Evolutionary conservation across 2,888 invertebrate genomes (phyloP), one percentile per base, ranked within the genome.

Genomic region (Elegia similella): DNA sequence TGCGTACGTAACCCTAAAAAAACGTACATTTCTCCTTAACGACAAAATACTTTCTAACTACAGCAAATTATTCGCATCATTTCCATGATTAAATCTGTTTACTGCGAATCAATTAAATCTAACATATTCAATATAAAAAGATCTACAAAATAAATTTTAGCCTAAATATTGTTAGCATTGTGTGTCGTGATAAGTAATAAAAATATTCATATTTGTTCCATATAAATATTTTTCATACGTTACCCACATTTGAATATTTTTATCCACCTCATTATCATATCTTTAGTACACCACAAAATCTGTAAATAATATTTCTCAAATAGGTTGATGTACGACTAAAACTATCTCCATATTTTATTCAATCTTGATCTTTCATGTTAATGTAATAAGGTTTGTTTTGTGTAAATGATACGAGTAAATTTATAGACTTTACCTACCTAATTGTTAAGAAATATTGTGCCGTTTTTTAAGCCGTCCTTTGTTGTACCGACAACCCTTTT

Each of bases 401-500:
- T n/a, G 6, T 46, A n/a, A 38, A 17, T 46, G n/a, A 46, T 2
- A 12, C 6, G 12, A 3, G 12, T 29, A 6, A 1, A 23, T 46
- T 46, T 29, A 29, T 8, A 48, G 30, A 30, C 15, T 48, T 48
- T 32, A 16, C 32, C 13, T 30, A 32, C 7, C 2, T 48, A 32
- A 48, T 48, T 32, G 48, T 32, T 32, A 32, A 48, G 32, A 48
- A 48, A 32, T 32, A 48, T 16, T 42, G 13, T 42, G 16, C 53
- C 29, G 42, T 53, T 53, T 29, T 53, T 42, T 53, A n/a, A 53
- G 15, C 1, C 15, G 17, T 30, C 52, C 34, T 16, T 54, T 54
- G 10, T 43, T 43, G 30, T 54, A 23, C 68, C 66, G 73, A 67
- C 60, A 32, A 66, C 66, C 70, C 65, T 70, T 67, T 63, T 66